Conservation (phyloP, 2,888 invertebrate species). For the Rhorus exstirpatorius region DNA sequence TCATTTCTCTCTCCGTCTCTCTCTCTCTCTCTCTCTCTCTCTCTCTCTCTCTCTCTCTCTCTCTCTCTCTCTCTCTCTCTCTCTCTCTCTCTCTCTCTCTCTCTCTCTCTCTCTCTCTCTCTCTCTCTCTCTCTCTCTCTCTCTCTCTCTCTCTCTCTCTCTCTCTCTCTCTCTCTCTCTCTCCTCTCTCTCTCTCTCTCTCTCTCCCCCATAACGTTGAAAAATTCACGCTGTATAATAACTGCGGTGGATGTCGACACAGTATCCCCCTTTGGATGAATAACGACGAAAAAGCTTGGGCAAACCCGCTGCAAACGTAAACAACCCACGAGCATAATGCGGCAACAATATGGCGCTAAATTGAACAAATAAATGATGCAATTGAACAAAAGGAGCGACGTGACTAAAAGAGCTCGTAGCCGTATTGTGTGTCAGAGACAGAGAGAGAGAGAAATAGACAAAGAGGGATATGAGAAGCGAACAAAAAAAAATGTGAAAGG, state of each 20-base stretch:
- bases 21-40: constrained; percentile 26
- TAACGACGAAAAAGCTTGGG: constrained; percentile 27
- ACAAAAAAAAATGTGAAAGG: constrained; percentile 6
- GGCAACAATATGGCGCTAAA: constrained; percentile 81
- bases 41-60: constrained; percentile 32
- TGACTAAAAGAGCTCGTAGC: constrained; percentile 6
- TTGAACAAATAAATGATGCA: constrained; percentile 81
- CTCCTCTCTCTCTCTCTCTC: too few species aligned
- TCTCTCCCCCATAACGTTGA: too few species aligned
- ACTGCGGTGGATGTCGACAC: constrained; percentile 21
- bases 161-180: constrained; percentile 4
- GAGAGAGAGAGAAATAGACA: constrained; percentile 17
- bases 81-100: constrained; percentile 43
- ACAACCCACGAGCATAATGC: constrained; percentile 44
- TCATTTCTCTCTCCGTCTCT: background rate
- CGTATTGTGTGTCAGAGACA: background rate
- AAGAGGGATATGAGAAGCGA: constrained; percentile 2
- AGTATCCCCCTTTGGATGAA: constrained; percentile 26
- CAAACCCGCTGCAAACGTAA: constrained; percentile 61
- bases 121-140: constrained; percentile 45
- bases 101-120: background rate
- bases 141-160: background rate
- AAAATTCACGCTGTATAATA: constrained; percentile 31
- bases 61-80: background rate
- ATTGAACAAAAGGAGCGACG: constrained; percentile 46